These are phyloP conservation scores for Entomobrya proxima DNA, from an alignment of 2,888 invertebrate genomes.

Conservation along the genomic window DNA sequence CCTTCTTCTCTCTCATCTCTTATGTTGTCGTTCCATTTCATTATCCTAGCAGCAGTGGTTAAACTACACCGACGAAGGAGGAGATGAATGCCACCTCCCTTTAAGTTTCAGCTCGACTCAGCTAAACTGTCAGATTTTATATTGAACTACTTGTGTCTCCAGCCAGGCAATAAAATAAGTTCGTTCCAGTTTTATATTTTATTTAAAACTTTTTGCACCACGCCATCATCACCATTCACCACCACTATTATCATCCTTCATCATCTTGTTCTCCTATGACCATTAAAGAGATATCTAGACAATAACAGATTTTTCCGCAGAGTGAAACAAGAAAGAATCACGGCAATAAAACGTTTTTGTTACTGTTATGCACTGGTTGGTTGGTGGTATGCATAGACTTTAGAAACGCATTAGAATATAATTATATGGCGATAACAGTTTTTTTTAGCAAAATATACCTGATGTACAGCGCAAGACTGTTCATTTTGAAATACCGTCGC, in stretches of 20 bases:
- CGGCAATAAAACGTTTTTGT: slow-evolving; percentile 1
- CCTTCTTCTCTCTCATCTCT: background rate
- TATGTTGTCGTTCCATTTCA: slow-evolving; percentile 26
- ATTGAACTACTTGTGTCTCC: slow-evolving; percentile 65
- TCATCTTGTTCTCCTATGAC: slow-evolving; percentile 14
- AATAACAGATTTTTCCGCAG: slow-evolving; percentile 27
- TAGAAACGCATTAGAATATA: background rate
- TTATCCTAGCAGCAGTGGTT: slow-evolving; percentile 7
- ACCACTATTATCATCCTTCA: background rate
- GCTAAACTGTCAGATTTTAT: slow-evolving; percentile 42
- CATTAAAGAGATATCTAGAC: slow-evolving; percentile 12
- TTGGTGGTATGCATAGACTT: background rate
- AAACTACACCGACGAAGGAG: slow-evolving; percentile 34
- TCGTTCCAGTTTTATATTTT: slow-evolving; percentile 61
- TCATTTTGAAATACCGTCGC: background rate
- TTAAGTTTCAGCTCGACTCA: slow-evolving; percentile 9
- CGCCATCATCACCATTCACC: background rate
- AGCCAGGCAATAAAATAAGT: slow-evolving; percentile 63
- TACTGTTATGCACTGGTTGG: background rate
- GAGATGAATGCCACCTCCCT: slow-evolving; percentile 50
- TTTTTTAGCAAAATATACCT: no score
- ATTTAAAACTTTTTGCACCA: slow-evolving; percentile 58
- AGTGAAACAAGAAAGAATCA: background rate
- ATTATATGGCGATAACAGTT: background rate
- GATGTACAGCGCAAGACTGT: background rate